Base-by-base conservation (phyloP, 2,888 invertebrate genomes). In the Dexiosoma caninum region DNA sequence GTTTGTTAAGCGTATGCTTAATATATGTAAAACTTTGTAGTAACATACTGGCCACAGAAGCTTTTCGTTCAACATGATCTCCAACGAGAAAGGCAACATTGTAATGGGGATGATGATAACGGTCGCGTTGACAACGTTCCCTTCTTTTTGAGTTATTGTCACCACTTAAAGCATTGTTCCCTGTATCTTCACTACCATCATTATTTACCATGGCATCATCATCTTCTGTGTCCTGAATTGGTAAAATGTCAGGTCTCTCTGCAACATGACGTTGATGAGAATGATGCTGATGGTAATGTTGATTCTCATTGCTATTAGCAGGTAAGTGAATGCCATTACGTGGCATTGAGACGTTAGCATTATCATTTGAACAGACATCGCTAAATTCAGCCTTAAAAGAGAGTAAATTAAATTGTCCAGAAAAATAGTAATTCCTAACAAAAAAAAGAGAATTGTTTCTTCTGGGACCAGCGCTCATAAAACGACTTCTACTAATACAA, bases 1-100 rank as follows among this genome's bases (percentile, higher is more conserved):
- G 83, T 30, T 92, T 91, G 49, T 92, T 92, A 86, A 95, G 91
- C 72, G 93, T 92, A 91, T 93, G 91, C 0, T 90, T 85, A 21
- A 90, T 82, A 62, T 87, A 90, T 2, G 85, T 85, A 8, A 90
- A 60, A 12, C 89, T 88, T 4, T 87, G 84, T 75, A 90, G 86
- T 6, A 90, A 81, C 89, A 90, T 89, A 30, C 87, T 86, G 0
- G 86, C 87, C 0, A 90, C 90, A 2, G 90, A 86, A 4, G 87
- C 85, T 82, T 90, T 90, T 0, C 89, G 88, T 74, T 90, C 90
- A 1, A 90, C 87, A 77, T 94, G 86, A 12, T 89, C 86, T 0
- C 86, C 86, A 2, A 83, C 77, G 16, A 84, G 84, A 27, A 88
- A 87, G 2, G 88, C 86, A 2, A 81, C 83, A 30, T 81, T 82